phyloP scores from a whole-genome alignment of 1,140 invertebrate genomes.

The Mactra quadrangularis region DNA sequence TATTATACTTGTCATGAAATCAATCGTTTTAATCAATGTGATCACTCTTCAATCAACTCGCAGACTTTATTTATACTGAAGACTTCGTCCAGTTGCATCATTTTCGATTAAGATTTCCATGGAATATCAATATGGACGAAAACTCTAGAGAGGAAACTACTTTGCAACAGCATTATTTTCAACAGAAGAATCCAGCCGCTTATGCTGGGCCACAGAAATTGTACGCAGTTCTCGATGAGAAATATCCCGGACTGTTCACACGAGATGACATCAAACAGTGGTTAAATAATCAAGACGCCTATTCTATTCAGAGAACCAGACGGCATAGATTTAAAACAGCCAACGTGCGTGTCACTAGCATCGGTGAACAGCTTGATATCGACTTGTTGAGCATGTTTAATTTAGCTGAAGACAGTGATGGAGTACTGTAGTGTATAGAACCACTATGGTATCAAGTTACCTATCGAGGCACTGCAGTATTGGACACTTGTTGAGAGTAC shows the following conservation, averaged over 20 bases:
- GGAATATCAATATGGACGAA: too few species aligned
- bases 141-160: neutral
- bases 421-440: too few species aligned
- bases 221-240: slow-evolving; percentile 2
- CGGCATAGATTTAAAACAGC: slow-evolving; percentile 16
- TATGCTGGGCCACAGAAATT: slow-evolving; percentile 6
- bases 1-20: too few species aligned
- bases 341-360: slow-evolving; percentile 5
- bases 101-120: too few species aligned
- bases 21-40: too few species aligned
- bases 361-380: slow-evolving; percentile 28
- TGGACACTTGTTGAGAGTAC: too few species aligned
- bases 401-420: too few species aligned
- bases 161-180: slow-evolving; percentile 7
- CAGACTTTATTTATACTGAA: too few species aligned
- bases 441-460: too few species aligned
- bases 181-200: slow-evolving; percentile 26
- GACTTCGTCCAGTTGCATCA: too few species aligned
- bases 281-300: slow-evolving; percentile 29
- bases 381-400: neutral
- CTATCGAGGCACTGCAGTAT: too few species aligned
- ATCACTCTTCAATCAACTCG: too few species aligned
- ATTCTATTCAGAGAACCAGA: slow-evolving; percentile 20
- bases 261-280: slow-evolving; percentile 1
- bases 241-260: slow-evolving; percentile 20